Evolutionary conservation across 37 sponge, comb jelly and placozoan genomes (phyloP).

Genomic region (Petrosia ficiformis): DNA sequence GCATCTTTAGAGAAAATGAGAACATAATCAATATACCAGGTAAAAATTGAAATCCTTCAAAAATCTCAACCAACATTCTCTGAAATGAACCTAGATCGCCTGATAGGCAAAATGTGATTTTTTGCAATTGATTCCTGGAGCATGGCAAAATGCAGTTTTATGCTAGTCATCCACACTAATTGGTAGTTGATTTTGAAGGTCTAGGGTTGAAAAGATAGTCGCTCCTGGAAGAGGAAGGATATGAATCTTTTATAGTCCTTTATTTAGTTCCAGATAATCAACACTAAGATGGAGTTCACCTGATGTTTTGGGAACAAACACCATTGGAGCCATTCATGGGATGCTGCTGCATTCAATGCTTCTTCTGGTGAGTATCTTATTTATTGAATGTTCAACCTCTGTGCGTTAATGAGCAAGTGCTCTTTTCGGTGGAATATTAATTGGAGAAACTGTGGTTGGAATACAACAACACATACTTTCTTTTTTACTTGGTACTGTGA

Average conservation of each 20-base stretch:
- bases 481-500: conserved; percentile 37
- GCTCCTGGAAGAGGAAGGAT: conserved; percentile 32
- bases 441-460: conserved; percentile 28
- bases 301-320: conserved; percentile 8
- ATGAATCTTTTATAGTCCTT: too few relatives aligned
- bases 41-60: conserved; percentile 4
- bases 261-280: conserved; percentile 9
- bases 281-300: conserved; percentile 9
- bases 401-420: conserved; percentile 26
- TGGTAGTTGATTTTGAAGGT: conserved; percentile 31
- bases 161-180: background rate
- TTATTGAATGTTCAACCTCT: conserved; percentile 43
- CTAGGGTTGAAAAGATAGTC: conserved; percentile 19
- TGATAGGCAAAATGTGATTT: conserved; percentile 28
- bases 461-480: conserved; percentile 39
- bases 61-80: conserved; percentile 16
- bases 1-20: conserved; percentile 8
- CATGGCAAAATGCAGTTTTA: conserved; percentile 30
- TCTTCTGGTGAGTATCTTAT: conserved; percentile 29
- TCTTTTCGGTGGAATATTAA: conserved; percentile 37
- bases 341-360: conserved; percentile 26
- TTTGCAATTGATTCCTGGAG: conserved; percentile 20
- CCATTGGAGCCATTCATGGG: conserved; percentile 35
- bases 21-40: conserved; percentile 12
- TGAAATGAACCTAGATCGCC: conserved; percentile 22